phyloP scores from a whole-genome alignment of 2,797 vertebrate genomes.

The Tolypeutes matacus region DNA sequence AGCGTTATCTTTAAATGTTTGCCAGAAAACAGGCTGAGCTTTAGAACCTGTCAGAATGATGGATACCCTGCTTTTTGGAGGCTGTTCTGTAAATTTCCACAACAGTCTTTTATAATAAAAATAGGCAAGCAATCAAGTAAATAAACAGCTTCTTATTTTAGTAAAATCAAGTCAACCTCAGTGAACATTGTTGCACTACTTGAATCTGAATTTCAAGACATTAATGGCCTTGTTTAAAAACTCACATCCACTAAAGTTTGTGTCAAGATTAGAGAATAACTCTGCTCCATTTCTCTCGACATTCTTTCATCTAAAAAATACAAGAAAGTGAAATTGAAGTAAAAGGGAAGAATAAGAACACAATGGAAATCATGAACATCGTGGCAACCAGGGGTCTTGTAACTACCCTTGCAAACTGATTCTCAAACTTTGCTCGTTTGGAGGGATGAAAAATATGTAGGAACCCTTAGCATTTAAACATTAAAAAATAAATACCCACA shows the following conservation, averaged over 20 bases:
- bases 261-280: neutral
- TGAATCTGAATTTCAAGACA: neutral
- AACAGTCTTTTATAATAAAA: conserved; percentile 55
- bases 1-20: conserved; percentile 44
- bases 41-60: conserved; percentile 68
- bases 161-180: neutral
- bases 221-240: conserved; percentile 13
- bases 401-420: neutral
- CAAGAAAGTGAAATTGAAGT: neutral
- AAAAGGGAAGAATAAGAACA: neutral
- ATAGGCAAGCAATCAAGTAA: conserved; percentile 43
- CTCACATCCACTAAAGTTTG: neutral
- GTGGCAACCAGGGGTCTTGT: neutral
- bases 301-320: neutral
- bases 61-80: conserved; percentile 44
- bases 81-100: conserved; percentile 49
- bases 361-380: neutral
- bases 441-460: neutral
- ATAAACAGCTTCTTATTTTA: conserved; percentile 40
- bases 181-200: neutral
- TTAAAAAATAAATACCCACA: neutral
- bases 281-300: neutral
- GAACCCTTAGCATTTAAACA: neutral
- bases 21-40: neutral
- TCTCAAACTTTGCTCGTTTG: neutral